A percentile compares a stretch with the other conserved stretches of the same genome.
phyloP scores from a whole-genome alignment of 1,140 invertebrate genomes.

The Papilio xuthus region DNA sequence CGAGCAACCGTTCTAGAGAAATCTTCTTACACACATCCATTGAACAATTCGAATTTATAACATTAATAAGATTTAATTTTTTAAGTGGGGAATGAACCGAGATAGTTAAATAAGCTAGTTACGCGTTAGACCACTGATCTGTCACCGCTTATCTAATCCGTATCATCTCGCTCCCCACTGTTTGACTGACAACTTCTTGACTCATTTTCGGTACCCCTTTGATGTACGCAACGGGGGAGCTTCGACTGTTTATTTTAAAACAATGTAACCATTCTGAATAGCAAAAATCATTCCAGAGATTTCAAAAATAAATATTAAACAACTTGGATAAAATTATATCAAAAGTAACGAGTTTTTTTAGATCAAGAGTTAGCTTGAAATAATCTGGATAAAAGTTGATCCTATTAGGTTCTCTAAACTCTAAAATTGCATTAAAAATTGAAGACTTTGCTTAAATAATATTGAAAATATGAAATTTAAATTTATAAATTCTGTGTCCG shows the following conservation, averaged over 20 bases:
- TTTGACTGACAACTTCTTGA: conserved; percentile 20
- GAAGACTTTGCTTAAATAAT: too few relatives aligned
- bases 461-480: too few relatives aligned
- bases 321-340: not conserved
- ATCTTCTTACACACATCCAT: too few relatives aligned
- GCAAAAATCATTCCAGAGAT: not conserved
- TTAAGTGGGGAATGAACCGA: conserved; percentile 1
- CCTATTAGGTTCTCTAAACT: too few relatives aligned
- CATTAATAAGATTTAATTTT: too few relatives aligned
- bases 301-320: not conserved
- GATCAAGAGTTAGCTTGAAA: too few relatives aligned
- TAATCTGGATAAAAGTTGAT: too few relatives aligned
- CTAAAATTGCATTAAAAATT: too few relatives aligned
- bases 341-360: not conserved
- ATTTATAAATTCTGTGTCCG: too few relatives aligned
- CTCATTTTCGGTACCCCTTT: conserved; percentile 13
- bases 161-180: conserved; percentile 11
- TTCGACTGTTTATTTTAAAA: conserved; percentile 7
- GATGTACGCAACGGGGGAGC: conserved; percentile 3
- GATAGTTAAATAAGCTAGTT: not conserved
- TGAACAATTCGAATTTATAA: too few relatives aligned
- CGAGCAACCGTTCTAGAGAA: too few relatives aligned
- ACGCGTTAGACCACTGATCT: not conserved
- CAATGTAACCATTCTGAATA: conserved; percentile 8
- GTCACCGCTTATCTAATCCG: not conserved